A percentile compares a stretch with the other conserved stretches of the same genome.
Evolutionary conservation across 2,888 invertebrate genomes (phyloP).

Genomic region (Lucinisca nassula): DNA sequence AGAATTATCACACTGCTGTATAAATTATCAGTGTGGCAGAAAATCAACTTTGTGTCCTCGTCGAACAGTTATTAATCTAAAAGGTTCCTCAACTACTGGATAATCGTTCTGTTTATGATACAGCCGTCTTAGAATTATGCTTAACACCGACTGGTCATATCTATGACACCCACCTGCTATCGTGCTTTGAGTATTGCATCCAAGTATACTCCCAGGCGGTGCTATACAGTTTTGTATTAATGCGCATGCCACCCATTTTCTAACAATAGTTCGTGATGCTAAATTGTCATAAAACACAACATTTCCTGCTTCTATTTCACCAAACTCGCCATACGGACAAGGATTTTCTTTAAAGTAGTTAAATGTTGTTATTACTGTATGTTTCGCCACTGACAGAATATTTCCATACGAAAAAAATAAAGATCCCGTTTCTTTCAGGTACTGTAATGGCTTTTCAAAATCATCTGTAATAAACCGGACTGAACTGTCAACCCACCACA

Average conservation of each 20-base stretch:
- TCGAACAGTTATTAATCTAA: not conserved
- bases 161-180: slow-evolving; percentile 35
- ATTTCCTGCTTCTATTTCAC: slow-evolving; percentile 47
- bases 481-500: slow-evolving; percentile 52
- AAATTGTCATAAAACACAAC: slow-evolving; percentile 28
- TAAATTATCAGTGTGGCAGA: no score
- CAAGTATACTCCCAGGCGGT: slow-evolving; percentile 3
- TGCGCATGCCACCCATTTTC: slow-evolving; percentile 41
- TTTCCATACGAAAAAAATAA: slow-evolving; percentile 45
- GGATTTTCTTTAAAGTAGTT: slow-evolving; percentile 44
- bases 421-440: slow-evolving; percentile 32
- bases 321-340: slow-evolving; percentile 17
- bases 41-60: not conserved
- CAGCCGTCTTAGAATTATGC: slow-evolving; percentile 41
- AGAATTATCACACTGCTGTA: no score
- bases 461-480: slow-evolving; percentile 29
- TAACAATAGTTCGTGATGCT: slow-evolving; percentile 13
- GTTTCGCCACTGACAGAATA: slow-evolving; percentile 27
- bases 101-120: slow-evolving; percentile 49
- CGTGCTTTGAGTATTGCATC: not conserved
- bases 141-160: slow-evolving; percentile 41
- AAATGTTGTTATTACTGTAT: slow-evolving; percentile 32
- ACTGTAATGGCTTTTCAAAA: slow-evolving; percentile 22
- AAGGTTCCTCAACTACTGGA: slow-evolving; percentile 31
- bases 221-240: slow-evolving; percentile 35